A percentile compares a stretch with the other conserved stretches of the same genome.
These are phyloP conservation scores for Molorchus minor DNA, from an alignment of 2,888 invertebrate genomes.

Conservation along the genomic window DNA sequence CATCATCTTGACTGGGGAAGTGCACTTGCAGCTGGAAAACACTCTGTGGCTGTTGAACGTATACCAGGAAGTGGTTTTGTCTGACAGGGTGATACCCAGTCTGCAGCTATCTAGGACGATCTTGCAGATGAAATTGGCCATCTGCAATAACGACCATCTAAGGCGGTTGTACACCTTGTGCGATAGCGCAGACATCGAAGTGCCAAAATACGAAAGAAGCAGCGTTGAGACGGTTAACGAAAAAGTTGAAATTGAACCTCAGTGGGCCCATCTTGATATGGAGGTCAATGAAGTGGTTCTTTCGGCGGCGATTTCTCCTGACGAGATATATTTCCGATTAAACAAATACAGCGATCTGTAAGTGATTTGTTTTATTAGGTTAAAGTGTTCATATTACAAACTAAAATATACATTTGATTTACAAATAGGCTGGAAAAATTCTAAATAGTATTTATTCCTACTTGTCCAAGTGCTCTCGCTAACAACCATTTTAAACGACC, in stretches of 20 bases:
- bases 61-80: conserved; percentile 65
- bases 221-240: conserved; percentile 14
- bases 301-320: conserved; percentile 62
- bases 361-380: conserved; percentile 26
- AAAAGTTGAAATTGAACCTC: conserved; percentile 46
- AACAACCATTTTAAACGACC: too few species aligned
- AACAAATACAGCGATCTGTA: conserved; percentile 63
- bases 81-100: conserved; percentile 64
- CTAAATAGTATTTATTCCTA: too few species aligned
- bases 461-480: too few species aligned
- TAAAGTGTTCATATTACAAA: too few species aligned
- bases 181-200: conserved; percentile 53
- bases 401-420: too few species aligned
- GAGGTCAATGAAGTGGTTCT: conserved; percentile 62
- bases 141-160: conserved; percentile 48
- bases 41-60: conserved; percentile 73
- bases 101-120: conserved; percentile 67
- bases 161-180: conserved; percentile 64
- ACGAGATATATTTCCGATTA: conserved; percentile 65
- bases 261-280: conserved; percentile 66
- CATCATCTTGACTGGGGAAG: conserved; percentile 61
- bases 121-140: conserved; percentile 61
- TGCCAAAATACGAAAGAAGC: conserved; percentile 48
- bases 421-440: too few species aligned
- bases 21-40: conserved; percentile 69